These are phyloP conservation scores for Calyptomena viridis DNA, from an alignment of 2,113 vertebrate species.

Conservation along the genomic window DNA sequence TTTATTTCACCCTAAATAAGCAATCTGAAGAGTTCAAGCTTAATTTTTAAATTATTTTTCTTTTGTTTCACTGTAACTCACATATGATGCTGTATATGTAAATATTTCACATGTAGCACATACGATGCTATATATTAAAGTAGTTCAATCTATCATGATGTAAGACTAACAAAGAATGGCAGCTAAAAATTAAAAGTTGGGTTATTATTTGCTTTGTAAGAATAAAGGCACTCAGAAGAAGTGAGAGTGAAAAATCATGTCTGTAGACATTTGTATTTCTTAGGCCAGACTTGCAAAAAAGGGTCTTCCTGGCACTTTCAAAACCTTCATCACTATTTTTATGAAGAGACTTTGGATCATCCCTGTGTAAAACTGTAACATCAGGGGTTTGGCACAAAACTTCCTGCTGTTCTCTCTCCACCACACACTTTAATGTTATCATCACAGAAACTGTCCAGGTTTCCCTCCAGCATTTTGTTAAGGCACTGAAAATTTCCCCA, in stretches of 20 bases:
- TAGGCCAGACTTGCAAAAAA: not conserved
- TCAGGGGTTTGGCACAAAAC: not conserved
- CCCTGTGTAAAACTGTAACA: not conserved
- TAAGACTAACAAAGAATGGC: not conserved
- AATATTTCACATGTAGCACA: too few relatives aligned
- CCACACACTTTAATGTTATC: not conserved
- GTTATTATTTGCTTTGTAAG: not conserved
- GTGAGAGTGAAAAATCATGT: not conserved
- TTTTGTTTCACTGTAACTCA: not conserved
- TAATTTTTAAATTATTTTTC: not conserved
- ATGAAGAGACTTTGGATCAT: not conserved
- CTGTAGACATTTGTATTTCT: not conserved
- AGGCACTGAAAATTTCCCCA: not conserved
- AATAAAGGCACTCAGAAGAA: not conserved
- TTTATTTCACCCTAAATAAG: not conserved
- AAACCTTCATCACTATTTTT: not conserved
- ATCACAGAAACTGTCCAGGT: not conserved
- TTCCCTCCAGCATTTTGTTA: not conserved
- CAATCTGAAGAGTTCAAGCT: not conserved
- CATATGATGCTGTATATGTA: not conserved
- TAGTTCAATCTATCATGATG: not conserved
- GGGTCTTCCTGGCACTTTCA: not conserved
- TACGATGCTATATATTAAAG: not conserved
- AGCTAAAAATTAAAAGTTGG: not conserved
- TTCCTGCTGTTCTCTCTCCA: not conserved